These are phyloP conservation scores for Doryteuthis pealeii DNA, from an alignment of 1,140 invertebrate species.

Conservation along the genomic window DNA sequence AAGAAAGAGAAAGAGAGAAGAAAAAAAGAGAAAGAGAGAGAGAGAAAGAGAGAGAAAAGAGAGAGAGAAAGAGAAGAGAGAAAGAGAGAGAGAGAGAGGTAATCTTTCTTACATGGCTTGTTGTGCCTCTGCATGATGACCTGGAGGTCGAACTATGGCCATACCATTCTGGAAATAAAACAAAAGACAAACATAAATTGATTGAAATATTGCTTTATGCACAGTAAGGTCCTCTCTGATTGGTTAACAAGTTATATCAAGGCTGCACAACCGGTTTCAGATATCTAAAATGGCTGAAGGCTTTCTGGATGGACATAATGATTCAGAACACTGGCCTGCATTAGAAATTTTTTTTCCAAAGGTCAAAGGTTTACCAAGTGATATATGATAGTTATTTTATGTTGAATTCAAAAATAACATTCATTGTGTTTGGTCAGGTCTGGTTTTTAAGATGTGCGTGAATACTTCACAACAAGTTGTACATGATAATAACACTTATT, in stretches of 20 bases:
- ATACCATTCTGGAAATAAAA: constrained; percentile 76
- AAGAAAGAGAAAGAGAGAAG: constrained; percentile 15
- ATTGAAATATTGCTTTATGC: background rate
- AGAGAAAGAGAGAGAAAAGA: background rate
- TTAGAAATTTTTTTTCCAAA: no score
- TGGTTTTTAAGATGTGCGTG: no score
- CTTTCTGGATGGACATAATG: background rate
- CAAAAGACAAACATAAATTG: background rate
- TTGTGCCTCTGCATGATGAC: constrained; percentile 95
- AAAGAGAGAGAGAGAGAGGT: background rate
- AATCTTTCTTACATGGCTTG: constrained; percentile 79
- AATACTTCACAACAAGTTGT: no score
- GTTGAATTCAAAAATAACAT: no score
- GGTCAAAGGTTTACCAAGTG: no score
- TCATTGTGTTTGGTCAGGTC: no score
- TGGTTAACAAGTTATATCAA: no score
- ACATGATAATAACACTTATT: no score
- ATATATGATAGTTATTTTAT: no score
- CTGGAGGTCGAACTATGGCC: constrained; percentile 95
- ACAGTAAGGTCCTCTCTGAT: no score
- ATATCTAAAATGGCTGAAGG: background rate
- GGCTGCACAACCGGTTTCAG: no score
- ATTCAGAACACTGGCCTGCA: no score
- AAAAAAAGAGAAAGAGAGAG: background rate
- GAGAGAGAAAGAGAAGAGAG: background rate